Base-by-base conservation (phyloP, 2,888 invertebrate species). In the Taphrorychus bicolor region DNA sequence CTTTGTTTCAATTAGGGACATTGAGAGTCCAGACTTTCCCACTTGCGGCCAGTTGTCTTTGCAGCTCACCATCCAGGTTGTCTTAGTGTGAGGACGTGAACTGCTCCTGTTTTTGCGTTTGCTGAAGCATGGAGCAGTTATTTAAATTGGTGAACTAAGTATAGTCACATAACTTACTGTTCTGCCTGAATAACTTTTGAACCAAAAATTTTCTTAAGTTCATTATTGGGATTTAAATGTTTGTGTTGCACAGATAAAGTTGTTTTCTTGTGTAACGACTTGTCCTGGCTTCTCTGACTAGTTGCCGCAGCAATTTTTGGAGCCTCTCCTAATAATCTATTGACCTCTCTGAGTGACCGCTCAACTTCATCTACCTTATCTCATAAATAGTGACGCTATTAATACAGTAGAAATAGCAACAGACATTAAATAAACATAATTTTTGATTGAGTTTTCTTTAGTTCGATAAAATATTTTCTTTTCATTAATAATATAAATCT, bases 181-280 rank as follows among this genome's bases (percentile, higher is more conserved):
- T 91, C 91, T 59, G 87, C 86, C 81, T 90, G 91, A 18, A 93
- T 87, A 59, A 91, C 90, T 81, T 89, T 89, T 17, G 90, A 89
- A 18, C 94, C 93, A 84, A 94, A 94, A 76, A 93, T 92, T 76
- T 89, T 86, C 70, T 91, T 90, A 78, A 94, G 84, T 82, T 94
- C 94, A 83, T 91, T 91, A 72, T 91, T 90, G 9, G 91, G 88
- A 83, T 93, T 93, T 18, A 94, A 82, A 80, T 91, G 86, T 77
- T 90, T 90, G 70, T 87, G 85, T 71, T 91, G 90, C 21, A 92
- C 86, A 56, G 82, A 83, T 7, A 93, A 82, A 32, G 90, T 80
- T 48, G 86, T 83, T 73, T 86, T 85, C 59, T 70, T 73, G 32
- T 77, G 73, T 52, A 73, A 71, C 49, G 73, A 70, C 69, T 77